Conservation (phyloP, 2,888 invertebrate species). For the Cerastoderma edule region DNA sequence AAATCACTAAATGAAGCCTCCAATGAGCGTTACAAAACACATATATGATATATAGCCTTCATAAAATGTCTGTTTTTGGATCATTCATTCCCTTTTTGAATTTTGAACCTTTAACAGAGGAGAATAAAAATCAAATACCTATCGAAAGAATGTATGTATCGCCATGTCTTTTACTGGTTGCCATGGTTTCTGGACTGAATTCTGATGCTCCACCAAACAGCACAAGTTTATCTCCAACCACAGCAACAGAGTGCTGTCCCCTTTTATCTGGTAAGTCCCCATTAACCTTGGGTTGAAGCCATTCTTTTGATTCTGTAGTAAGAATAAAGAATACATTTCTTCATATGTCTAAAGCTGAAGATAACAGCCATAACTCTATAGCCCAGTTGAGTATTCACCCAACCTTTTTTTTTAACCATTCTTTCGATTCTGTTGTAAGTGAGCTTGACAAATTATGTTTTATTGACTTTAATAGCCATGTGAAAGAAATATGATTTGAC, state of each 20-base stretch:
- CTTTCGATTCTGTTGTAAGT: background rate
- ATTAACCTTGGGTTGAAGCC: constrained; percentile 75
- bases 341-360: background rate
- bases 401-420: background rate
- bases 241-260: constrained; percentile 77
- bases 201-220: constrained; percentile 80
- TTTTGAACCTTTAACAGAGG: background rate
- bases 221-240: constrained; percentile 74
- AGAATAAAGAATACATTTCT: background rate
- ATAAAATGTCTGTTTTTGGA: background rate
- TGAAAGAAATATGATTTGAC: background rate
- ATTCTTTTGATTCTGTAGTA: constrained; percentile 74
- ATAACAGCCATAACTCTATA: background rate
- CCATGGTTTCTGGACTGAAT: constrained; percentile 77
- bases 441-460: background rate
- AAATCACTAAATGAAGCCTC: background rate
- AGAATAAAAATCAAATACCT: constrained; percentile 55
- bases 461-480: background rate
- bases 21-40: background rate
- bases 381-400: background rate
- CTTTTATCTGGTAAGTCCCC: constrained; percentile 73
- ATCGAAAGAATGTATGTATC: constrained; percentile 71
- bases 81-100: background rate
- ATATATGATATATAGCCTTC: background rate
- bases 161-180: constrained; percentile 74